phyloP scores from a whole-genome alignment of 1,140 invertebrate species.

The Drosophila melanica region DNA sequence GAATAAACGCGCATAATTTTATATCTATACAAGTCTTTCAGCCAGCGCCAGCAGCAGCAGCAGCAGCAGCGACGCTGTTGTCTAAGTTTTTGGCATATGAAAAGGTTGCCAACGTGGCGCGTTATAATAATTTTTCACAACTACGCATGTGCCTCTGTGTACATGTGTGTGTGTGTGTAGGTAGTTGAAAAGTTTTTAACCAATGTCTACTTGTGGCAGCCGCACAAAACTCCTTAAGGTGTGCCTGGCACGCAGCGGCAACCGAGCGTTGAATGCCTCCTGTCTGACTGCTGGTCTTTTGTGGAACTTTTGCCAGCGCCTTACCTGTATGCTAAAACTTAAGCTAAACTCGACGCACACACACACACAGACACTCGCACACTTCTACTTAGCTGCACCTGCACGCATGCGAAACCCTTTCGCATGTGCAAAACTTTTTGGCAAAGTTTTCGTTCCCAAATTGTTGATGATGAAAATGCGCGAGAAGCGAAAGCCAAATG shows the following conservation, averaged over 20 bases:
- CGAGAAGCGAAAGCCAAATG: slow-evolving; percentile 36
- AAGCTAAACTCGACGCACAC: slow-evolving; percentile 70
- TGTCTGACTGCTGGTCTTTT: slow-evolving; percentile 81
- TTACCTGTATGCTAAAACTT: slow-evolving; percentile 76
- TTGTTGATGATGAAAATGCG: slow-evolving; percentile 78
- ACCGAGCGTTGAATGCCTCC: slow-evolving; percentile 39
- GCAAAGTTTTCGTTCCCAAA: slow-evolving; percentile 70
- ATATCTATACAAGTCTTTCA: slow-evolving; percentile 69
- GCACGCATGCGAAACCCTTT: slow-evolving; percentile 79
- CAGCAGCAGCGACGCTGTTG: slow-evolving; percentile 21
- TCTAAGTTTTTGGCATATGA: slow-evolving; percentile 80
- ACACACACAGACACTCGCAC: slow-evolving; percentile 9
- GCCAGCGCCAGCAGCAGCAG: background rate
- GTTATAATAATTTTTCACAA: slow-evolving; percentile 81
- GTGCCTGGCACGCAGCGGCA: slow-evolving; percentile 70
- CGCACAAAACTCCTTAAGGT: slow-evolving; percentile 65
- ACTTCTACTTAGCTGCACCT: slow-evolving; percentile 58
- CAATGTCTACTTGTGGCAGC: slow-evolving; percentile 76
- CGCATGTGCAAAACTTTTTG: slow-evolving; percentile 72
- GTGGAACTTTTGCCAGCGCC: slow-evolving; percentile 61
- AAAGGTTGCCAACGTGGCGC: slow-evolving; percentile 81
- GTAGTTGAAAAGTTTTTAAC: slow-evolving; percentile 80
- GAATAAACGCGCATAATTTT: slow-evolving; percentile 82
- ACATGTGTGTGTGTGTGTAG: slow-evolving; percentile 35
- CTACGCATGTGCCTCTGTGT: slow-evolving; percentile 44